These are phyloP conservation scores for Eristalis intricaria DNA, from an alignment of 2,888 invertebrate genomes.

Conservation along the genomic window DNA sequence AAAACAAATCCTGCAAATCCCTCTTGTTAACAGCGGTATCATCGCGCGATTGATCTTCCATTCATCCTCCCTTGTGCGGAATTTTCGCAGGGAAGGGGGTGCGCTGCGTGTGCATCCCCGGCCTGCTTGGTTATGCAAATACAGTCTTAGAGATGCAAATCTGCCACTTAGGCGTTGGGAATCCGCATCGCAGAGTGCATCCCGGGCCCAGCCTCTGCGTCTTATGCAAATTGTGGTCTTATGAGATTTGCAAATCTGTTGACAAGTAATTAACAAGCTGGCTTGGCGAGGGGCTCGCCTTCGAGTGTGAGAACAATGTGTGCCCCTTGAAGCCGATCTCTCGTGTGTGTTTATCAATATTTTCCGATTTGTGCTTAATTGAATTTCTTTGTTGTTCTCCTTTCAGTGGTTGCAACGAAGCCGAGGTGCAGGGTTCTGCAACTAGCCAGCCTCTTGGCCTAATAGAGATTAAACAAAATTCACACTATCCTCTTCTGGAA, in stretches of 20 bases:
- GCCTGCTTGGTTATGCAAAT: conserved; percentile 61
- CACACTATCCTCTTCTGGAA: no score
- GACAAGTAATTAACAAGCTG: conserved; percentile 66
- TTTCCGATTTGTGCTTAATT: conserved; percentile 2
- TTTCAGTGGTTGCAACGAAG: conserved; percentile 95
- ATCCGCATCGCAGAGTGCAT: conserved; percentile 55
- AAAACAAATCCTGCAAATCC: conserved; percentile 68
- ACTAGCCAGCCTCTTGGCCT: conserved; percentile 95
- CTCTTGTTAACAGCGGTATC: conserved; percentile 6
- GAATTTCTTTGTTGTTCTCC: conserved; percentile 85
- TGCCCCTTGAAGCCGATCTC: neutral
- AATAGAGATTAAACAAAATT: conserved; percentile 83
- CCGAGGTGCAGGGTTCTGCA: conserved; percentile 99
- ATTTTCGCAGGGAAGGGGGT: neutral
- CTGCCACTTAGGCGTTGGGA: conserved; percentile 42
- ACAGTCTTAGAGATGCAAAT: conserved; percentile 36
- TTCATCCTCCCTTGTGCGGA: neutral
- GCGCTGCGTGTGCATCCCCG: neutral
- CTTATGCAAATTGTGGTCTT: conserved; percentile 34
- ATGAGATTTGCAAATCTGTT: conserved; percentile 51
- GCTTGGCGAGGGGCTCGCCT: no score
- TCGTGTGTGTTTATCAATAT: neutral
- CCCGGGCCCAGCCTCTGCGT: neutral
- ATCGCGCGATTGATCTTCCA: neutral
- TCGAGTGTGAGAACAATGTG: conserved; percentile 65